Percentiles rank a stretch among this genome's conserved stretches.
phyloP scores from a whole-genome alignment of 2,888 invertebrate genomes.

The Toxonevra muliebris region DNA sequence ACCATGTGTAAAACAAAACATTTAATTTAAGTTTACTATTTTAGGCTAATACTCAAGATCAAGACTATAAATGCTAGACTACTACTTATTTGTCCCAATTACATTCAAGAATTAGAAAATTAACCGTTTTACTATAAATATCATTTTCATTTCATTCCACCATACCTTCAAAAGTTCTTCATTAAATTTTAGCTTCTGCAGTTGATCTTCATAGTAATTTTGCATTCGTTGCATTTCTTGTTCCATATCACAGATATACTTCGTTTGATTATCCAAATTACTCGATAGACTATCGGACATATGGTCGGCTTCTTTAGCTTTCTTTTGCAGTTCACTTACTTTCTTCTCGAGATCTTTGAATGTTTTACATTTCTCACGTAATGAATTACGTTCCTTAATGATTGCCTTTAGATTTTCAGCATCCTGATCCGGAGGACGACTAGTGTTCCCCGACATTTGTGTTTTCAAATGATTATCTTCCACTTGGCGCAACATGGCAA shows the following conservation, averaged over 20 bases:
- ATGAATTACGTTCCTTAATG: slow-evolving; percentile 51
- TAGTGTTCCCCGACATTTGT: background rate
- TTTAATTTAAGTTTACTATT: too few relatives aligned
- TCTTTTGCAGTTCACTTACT: slow-evolving; percentile 40
- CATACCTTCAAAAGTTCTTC: slow-evolving; percentile 47
- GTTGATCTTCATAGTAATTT: slow-evolving; percentile 48
- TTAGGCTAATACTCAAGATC: too few relatives aligned
- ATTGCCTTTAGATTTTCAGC: slow-evolving; percentile 47
- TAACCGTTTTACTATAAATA: background rate
- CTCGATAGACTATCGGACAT: slow-evolving; percentile 37
- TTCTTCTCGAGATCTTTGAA: slow-evolving; percentile 42
- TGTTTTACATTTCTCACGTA: slow-evolving; percentile 47
- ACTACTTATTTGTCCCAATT: too few relatives aligned
- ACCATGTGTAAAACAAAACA: background rate
- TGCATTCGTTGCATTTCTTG: slow-evolving; percentile 53
- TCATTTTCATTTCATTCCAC: too few relatives aligned
- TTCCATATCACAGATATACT: slow-evolving; percentile 48
- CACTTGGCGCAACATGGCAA: slow-evolving; percentile 47
- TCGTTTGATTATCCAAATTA: slow-evolving; percentile 41
- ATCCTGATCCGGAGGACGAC: slow-evolving; percentile 42
- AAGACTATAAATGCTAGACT: too few relatives aligned
- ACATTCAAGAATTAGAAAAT: background rate
- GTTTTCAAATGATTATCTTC: slow-evolving; percentile 46
- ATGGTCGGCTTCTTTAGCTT: slow-evolving; percentile 39
- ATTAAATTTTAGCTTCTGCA: slow-evolving; percentile 44